Evolutionary conservation across 1,140 invertebrate species (phyloP), one percentile per base, ranked within the genome.

Genomic region (Grapholita molesta): DNA sequence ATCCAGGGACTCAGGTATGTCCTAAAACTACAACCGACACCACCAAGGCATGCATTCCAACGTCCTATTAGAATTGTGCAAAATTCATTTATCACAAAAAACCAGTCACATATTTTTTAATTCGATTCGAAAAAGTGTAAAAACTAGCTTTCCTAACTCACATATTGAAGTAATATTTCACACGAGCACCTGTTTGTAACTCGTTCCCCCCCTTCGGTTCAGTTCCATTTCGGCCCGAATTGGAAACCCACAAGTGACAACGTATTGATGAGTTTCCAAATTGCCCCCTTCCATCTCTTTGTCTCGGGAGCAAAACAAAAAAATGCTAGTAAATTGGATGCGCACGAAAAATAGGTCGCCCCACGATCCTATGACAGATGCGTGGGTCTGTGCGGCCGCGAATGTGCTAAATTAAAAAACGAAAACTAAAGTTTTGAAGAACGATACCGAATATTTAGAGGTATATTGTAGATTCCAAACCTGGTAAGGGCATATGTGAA

Each of bases 171-270:
- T 71, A 70, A 78, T 78, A 78, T 71, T 70, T 75, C 70, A 73
- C 35, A 35, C 18, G 53, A 74, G 74, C 74, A 76, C 70, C 70
- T 78, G 76, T 74, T 76, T 70, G n/a, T n/a, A 66, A 74, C 69
- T 69, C 69, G 74, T 71, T 74, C 73, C 71, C 71, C 72, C 76
- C 72, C 72, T 52, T 61, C 67, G 70, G 61, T 55, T 64, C 66
- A 68, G 67, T 74, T 71, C 70, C 70, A 73, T 67, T n/a, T 70
- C 71, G 42, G 25, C 42, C 64, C 52, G 69, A 33, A 73, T 72
- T 67, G 52, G 71, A 68, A 68, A 52, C 32, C 52, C 66, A 71
- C 66, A 61, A 61, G 55, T 61, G 55, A 61, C 55, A 61, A 61
- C 24, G 32, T 61, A 61, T 61, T 61, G 55, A 61, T 61, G 55